Base-by-base conservation (phyloP, 2,113 vertebrate genomes). In the Paramormyrops kingsleyae region DNA sequence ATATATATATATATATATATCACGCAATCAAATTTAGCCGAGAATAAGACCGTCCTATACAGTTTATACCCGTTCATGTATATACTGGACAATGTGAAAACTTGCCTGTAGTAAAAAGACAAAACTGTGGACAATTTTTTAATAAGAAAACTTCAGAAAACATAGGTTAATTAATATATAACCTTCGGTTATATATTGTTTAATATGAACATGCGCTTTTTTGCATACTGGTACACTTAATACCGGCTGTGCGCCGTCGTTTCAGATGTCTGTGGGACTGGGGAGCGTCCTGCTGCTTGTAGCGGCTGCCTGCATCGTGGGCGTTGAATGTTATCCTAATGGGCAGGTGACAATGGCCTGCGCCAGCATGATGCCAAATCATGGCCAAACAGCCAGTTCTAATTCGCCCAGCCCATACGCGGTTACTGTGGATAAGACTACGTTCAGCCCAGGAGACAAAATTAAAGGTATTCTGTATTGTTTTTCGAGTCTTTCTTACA, bases 271-370 rank as follows among this genome's bases (percentile, higher is more conserved):
- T 0, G 50, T 89, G 5, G 77, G 74, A 6, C 0, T 90, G 31
- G 90, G 39, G 44, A 88, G 89, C 89, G 92, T 88, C 12, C 44
- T 46, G 1, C 92, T 89, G 35, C 52, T 90, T 0, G 91, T 92
- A 90, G 92, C 46, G 0, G 53, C 89, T 87, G 92, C 70, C 83
- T 74, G 91, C 49, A 21, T 0, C 91, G 46, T 27, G 17, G 91
- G 91, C 52, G 94, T 94, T 87, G 10, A 2, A 89, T 91, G 92
- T 88, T 98, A 96, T 90, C 92, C 95, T 39, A 91, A 90, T 74
- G 97, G 97, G 80, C 95, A 89, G 92, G 93, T 98, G 31, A 90
- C 90, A 19, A 56, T 53, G 90, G 94, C 93, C 3, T 98, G 97
- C 21, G 31, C 12, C 13, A 95, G 91, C 62, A 97, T 98, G 97